These are phyloP conservation scores for Apis cerana DNA, from an alignment of 1,140 invertebrate species.

Conservation along the genomic window DNA sequence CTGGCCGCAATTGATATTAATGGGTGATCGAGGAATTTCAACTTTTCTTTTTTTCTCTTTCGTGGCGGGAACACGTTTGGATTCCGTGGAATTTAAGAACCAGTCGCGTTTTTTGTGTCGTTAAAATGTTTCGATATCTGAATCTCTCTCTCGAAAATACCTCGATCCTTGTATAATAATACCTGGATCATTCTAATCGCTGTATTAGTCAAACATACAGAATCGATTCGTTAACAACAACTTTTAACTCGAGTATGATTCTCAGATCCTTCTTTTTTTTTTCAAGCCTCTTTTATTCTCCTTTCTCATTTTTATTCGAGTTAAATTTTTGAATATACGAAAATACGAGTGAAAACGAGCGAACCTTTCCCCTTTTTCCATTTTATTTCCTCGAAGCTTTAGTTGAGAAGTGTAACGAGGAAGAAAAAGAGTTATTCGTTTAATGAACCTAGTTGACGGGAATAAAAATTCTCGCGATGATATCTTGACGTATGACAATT, in stretches of 20 bases:
- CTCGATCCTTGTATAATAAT: background rate
- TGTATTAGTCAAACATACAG: background rate
- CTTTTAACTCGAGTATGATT: background rate
- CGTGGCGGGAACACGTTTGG: background rate
- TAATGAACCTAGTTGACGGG: constrained; percentile 20
- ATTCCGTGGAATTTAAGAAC: constrained; percentile 17
- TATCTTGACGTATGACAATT: constrained; percentile 65
- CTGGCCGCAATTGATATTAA: constrained; percentile 62
- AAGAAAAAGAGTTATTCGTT: constrained; percentile 33
- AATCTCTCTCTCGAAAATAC: background rate
- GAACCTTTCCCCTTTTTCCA: background rate
- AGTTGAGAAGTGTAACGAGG: background rate
- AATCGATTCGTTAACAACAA: background rate
- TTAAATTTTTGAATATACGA: too few species aligned
- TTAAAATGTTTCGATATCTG: background rate
- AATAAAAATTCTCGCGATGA: constrained; percentile 59
- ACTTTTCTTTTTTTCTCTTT: background rate
- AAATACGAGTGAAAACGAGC: too few species aligned
- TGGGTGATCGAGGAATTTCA: constrained; percentile 46
- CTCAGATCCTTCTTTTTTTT: too few species aligned
- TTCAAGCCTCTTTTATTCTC: too few species aligned
- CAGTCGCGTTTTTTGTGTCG: background rate
- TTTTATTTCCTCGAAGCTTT: background rate
- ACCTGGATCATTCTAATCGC: background rate
- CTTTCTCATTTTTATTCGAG: too few species aligned